Conservation (phyloP, 2,113 vertebrate species). For the Semnornis frantzii region DNA sequence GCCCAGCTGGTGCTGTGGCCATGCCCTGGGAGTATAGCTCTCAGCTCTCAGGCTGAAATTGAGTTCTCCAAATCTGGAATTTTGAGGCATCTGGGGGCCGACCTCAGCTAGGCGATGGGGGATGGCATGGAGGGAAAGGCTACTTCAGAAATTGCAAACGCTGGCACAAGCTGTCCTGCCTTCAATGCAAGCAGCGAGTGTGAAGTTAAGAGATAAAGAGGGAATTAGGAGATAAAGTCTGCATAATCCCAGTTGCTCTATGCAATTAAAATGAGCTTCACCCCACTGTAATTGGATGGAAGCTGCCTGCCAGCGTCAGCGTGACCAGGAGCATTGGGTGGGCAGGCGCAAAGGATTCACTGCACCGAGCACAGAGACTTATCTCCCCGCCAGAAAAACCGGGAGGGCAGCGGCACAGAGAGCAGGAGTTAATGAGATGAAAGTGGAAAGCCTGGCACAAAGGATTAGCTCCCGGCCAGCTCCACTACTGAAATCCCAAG, state of each 20-base stretch:
- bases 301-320: conserved; percentile 62
- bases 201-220: conserved; percentile 76
- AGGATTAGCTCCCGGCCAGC: conserved; percentile 41
- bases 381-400: conserved; percentile 36
- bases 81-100: neutral
- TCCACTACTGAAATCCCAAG: conserved; percentile 1
- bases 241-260: conserved; percentile 71
- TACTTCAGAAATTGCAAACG: conserved; percentile 29
- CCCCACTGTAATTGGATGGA: conserved; percentile 68
- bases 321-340: neutral
- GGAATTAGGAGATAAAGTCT: conserved; percentile 75
- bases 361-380: neutral
- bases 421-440: conserved; percentile 59
- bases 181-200: conserved; percentile 51
- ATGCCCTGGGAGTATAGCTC: neutral
- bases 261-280: conserved; percentile 77
- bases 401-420: conserved; percentile 44
- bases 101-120: neutral
- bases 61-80: fast-evolving
- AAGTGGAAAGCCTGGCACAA: conserved; percentile 60
- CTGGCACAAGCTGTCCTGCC: conserved; percentile 41
- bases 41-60: fast-evolving
- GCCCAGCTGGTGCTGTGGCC: fast-evolving
- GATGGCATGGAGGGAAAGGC: neutral
- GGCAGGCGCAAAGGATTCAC: conserved; percentile 3